Evolutionary conservation across 2,113 vertebrate genomes (phyloP).

Genomic region (Corythaeola cristata): DNA sequence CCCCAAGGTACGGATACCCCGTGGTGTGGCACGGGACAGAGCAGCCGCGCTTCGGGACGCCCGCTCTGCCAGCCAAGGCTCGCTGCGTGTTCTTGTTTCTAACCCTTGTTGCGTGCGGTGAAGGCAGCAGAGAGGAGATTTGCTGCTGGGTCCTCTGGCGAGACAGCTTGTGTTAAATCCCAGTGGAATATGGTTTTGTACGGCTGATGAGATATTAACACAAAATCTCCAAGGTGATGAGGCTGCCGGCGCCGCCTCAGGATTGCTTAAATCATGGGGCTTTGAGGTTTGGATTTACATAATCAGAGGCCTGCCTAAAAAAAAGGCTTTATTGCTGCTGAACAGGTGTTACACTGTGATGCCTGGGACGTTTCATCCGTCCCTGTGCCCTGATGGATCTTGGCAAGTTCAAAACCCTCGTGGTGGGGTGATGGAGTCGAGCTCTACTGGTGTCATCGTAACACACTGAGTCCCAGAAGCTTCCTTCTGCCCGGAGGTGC

Average conservation of each 20-base stretch:
- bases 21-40: rapidly evolving
- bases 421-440: not conserved
- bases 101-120: rapidly evolving
- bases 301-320: not conserved
- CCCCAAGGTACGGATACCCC: not conserved
- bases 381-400: not conserved
- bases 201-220: not conserved
- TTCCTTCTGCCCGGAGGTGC: not conserved
- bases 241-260: not conserved
- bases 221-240: not conserved
- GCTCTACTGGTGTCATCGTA: rapidly evolving
- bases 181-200: rapidly evolving
- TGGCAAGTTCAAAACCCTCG: not conserved
- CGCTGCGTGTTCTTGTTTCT: rapidly evolving
- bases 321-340: not conserved
- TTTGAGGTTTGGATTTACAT: not conserved
- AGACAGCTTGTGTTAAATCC: not conserved
- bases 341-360: rapidly evolving
- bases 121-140: not conserved
- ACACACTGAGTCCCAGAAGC: not conserved
- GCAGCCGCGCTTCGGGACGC: rapidly evolving
- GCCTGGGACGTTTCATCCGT: rapidly evolving
- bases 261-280: not conserved
- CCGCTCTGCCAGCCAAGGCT: not conserved
- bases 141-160: not conserved